These are phyloP conservation scores for Sinocyclocheilus anophthalmus DNA, from an alignment of 2,113 vertebrate genomes.

Conservation along the genomic window DNA sequence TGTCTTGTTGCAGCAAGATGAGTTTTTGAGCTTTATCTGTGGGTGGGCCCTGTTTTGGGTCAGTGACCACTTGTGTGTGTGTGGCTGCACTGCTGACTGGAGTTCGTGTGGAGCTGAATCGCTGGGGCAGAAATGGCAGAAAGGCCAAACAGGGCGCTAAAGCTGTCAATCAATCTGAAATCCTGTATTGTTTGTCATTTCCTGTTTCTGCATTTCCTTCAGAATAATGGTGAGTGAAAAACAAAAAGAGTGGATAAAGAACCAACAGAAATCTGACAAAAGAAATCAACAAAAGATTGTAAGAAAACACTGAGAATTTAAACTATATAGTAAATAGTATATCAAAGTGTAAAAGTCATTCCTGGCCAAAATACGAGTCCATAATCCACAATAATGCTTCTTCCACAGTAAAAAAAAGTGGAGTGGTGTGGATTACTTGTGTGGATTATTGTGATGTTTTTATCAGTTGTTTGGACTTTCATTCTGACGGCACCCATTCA, in stretches of 20 bases:
- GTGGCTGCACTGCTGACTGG: conserved; percentile 65
- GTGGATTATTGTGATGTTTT: too few relatives aligned
- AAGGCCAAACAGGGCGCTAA: conserved; percentile 58
- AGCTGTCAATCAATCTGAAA: conserved; percentile 67
- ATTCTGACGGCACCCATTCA: too few relatives aligned
- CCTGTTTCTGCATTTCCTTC: conserved; percentile 1
- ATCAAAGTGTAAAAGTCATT: too few relatives aligned
- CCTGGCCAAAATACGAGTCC: too few relatives aligned
- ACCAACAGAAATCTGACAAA: neutral
- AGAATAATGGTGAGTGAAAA: neutral
- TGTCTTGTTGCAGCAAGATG: neutral
- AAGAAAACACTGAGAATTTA: too few relatives aligned
- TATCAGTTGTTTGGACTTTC: too few relatives aligned
- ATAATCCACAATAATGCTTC: too few relatives aligned
- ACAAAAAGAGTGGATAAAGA: neutral
- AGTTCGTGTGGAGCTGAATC: conserved; percentile 29
- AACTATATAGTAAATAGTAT: too few relatives aligned
- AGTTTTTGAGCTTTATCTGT: conserved; percentile 41
- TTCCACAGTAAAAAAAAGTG: too few relatives aligned
- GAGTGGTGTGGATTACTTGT: too few relatives aligned
- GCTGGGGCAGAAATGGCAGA: conserved; percentile 61
- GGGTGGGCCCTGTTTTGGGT: conserved; percentile 38
- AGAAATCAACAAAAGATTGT: too few relatives aligned
- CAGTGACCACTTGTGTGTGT: conserved; percentile 34
- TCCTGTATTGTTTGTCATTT: conserved; percentile 33